phyloP scores from a whole-genome alignment of 2,888 invertebrate species.

The Tetranychus piercei region DNA sequence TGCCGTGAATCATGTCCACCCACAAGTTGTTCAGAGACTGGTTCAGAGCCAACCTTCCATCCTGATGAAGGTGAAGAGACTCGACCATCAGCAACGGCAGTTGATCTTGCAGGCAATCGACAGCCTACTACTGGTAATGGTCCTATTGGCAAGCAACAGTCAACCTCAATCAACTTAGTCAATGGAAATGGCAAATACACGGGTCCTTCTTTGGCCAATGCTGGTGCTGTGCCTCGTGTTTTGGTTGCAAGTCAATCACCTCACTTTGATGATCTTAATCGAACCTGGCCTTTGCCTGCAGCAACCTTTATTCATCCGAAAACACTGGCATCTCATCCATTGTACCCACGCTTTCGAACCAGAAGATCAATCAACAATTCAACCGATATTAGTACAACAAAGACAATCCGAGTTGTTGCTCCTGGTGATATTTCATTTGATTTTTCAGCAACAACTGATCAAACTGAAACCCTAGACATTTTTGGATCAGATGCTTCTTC shows the following conservation, averaged over 20 bases:
- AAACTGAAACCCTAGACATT: constrained; percentile 37
- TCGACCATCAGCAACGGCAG: neutral
- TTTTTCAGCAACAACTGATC: constrained; percentile 46
- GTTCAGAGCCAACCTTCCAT: neutral
- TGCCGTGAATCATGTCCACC: constrained; percentile 82
- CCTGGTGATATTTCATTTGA: constrained; percentile 40
- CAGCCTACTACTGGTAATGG: neutral
- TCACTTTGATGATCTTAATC: neutral
- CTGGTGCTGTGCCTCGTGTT: neutral
- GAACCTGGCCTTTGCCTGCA: constrained; percentile 4
- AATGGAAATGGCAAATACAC: neutral
- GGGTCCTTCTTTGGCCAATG: neutral
- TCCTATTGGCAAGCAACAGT: neutral
- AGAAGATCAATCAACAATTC: neutral
- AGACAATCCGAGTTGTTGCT: constrained; percentile 36
- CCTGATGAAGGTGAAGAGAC: constrained; percentile 1
- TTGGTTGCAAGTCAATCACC: neutral
- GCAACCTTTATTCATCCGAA: neutral
- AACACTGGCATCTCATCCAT: neutral
- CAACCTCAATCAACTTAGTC: neutral
- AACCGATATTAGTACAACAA: constrained; percentile 33
- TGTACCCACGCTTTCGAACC: neutral
- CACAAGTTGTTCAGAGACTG: constrained; percentile 47
- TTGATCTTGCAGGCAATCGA: neutral
- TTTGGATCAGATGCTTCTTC: constrained; percentile 35